phyloP scores from a whole-genome alignment of 2,113 vertebrate genomes.

The Oncorhynchus masou region DNA sequence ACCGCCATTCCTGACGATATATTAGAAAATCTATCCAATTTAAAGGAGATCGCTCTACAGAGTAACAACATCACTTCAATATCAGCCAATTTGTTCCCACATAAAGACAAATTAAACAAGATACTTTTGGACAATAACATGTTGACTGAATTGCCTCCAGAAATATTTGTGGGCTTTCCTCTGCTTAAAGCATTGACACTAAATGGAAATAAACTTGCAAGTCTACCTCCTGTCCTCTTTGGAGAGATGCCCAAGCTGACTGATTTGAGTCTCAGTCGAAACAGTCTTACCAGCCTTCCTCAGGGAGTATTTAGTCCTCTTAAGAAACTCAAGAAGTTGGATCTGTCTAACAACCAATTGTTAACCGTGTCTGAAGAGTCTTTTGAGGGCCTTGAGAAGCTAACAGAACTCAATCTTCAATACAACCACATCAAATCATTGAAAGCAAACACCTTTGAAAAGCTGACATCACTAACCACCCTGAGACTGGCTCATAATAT shows the following conservation, averaged over 20 bases:
- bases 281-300: constrained; percentile 69
- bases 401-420: constrained; percentile 70
- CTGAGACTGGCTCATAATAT: constrained; percentile 67
- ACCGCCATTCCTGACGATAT: constrained; percentile 67
- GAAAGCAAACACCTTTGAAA: constrained; percentile 55
- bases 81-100: constrained; percentile 68
- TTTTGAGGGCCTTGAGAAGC: constrained; percentile 69
- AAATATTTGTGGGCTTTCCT: constrained; percentile 71
- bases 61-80: constrained; percentile 69
- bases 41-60: constrained; percentile 70
- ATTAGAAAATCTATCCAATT: constrained; percentile 57
- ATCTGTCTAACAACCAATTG: constrained; percentile 74
- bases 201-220: constrained; percentile 61
- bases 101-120: constrained; percentile 68
- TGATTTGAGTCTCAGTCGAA: constrained; percentile 69
- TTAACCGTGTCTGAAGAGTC: constrained; percentile 54
- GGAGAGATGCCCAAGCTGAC: constrained; percentile 61
- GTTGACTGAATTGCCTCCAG: constrained; percentile 66
- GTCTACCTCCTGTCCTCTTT: constrained; percentile 69
- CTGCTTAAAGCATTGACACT: constrained; percentile 67
- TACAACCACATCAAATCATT: constrained; percentile 64
- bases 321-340: constrained; percentile 65
- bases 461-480: constrained; percentile 59
- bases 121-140: constrained; percentile 63
- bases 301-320: constrained; percentile 64